Conservation (phyloP, 2,797 vertebrate genomes). For the Champsocephalus gunnari region DNA sequence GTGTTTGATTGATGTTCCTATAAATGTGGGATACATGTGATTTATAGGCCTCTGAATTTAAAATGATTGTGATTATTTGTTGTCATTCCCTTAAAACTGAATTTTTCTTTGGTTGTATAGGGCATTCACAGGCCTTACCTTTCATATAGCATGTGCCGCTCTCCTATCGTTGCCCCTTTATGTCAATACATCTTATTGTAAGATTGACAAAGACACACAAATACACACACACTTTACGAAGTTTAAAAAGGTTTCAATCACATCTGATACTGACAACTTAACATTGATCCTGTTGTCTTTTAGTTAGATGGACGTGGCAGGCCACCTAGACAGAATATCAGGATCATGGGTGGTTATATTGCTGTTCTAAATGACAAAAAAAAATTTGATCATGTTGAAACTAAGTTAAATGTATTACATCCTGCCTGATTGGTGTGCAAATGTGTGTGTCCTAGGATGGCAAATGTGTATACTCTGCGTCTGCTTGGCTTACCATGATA, state of each 20-base stretch:
- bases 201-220: neutral
- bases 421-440: too few relatives aligned
- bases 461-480: too few relatives aligned
- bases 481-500: too few relatives aligned
- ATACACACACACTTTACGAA: neutral
- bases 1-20: conserved; percentile 5
- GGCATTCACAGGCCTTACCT: neutral
- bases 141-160: conserved; percentile 2
- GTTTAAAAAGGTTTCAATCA: neutral
- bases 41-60: neutral
- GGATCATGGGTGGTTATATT: conserved; percentile 2
- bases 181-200: conserved; percentile 4
- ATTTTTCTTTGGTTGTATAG: neutral
- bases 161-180: neutral
- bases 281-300: neutral
- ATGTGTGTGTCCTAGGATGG: too few relatives aligned
- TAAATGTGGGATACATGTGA: conserved; percentile 3
- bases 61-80: neutral
- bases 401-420: neutral
- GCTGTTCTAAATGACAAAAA: neutral
- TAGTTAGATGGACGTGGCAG: neutral
- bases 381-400: neutral
- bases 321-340: neutral
- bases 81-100: neutral
- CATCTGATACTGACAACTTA: neutral